These are phyloP conservation scores for Melanargia galathea DNA, from an alignment of 2,888 invertebrate species.

Conservation along the genomic window DNA sequence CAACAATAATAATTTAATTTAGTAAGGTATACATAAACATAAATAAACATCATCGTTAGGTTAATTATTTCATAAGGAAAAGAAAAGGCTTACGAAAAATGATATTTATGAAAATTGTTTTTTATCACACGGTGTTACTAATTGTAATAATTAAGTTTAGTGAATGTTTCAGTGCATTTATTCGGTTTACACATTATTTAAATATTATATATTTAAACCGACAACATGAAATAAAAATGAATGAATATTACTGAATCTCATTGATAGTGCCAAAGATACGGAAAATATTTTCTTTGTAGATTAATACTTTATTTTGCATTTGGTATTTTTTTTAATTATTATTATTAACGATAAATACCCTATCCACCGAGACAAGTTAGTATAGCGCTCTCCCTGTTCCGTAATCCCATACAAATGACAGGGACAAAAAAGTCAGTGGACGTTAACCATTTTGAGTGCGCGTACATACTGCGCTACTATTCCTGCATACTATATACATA, in stretches of 20 bases:
- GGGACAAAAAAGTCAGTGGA: no score
- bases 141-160: neutral
- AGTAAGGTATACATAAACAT: neutral
- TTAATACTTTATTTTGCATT: no score
- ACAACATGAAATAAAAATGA: neutral
- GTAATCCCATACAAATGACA: no score
- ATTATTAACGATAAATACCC: no score
- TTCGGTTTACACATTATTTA: neutral
- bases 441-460: no score
- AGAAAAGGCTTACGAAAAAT: constrained; percentile 4
- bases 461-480: no score
- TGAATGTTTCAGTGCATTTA: neutral
- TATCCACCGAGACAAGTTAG: no score
- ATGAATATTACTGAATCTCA: neutral
- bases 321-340: no score
- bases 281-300: neutral
- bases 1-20: constrained; percentile 2
- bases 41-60: neutral
- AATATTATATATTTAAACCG: neutral
- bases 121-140: neutral
- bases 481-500: no score
- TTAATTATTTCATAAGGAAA: constrained; percentile 9
- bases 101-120: constrained; percentile 3
- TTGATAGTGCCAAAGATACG: neutral
- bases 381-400: no score